Conservation (phyloP, 2,113 vertebrate species). For the Elephantulus edwardii region DNA sequence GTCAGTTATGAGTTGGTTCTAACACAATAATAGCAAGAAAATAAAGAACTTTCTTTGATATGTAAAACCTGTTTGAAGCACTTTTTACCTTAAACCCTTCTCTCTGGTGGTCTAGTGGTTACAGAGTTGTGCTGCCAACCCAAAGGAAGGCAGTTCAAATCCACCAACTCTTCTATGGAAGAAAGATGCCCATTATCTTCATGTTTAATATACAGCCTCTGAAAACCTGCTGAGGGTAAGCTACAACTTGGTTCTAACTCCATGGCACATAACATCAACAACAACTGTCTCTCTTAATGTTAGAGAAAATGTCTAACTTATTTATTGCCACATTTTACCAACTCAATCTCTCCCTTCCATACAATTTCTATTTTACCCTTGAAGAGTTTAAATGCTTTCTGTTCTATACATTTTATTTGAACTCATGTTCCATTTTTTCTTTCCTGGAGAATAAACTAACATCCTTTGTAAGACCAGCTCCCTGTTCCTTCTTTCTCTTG, state of each 20-base stretch:
- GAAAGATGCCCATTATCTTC: no score
- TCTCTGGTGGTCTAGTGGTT: no score
- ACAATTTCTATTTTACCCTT: slow-evolving; percentile 22
- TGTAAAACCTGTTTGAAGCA: slow-evolving; percentile 12
- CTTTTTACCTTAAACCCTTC: slow-evolving; percentile 37
- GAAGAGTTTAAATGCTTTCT: slow-evolving; percentile 56
- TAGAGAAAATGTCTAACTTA: slow-evolving; percentile 55
- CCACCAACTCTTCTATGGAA: no score
- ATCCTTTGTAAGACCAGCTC: slow-evolving; percentile 45
- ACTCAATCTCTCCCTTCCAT: slow-evolving; percentile 39
- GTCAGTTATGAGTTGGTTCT: no score
- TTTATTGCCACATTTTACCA: slow-evolving; percentile 31
- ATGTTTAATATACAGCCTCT: no score
- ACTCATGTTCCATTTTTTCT: slow-evolving; percentile 63
- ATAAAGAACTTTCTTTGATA: slow-evolving; percentile 12
- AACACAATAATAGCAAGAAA: no score
- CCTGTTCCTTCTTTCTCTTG: neutral
- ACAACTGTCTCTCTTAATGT: neutral
- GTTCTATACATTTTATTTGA: neutral
- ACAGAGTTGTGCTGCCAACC: no score
- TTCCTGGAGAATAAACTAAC: slow-evolving; percentile 55
- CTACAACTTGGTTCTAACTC: no score
- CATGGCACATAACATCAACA: no score
- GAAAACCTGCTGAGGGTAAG: no score
- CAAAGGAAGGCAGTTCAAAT: no score